These are phyloP conservation scores for Strix aluco DNA, from an alignment of 2,113 vertebrate species.

Conservation along the genomic window DNA sequence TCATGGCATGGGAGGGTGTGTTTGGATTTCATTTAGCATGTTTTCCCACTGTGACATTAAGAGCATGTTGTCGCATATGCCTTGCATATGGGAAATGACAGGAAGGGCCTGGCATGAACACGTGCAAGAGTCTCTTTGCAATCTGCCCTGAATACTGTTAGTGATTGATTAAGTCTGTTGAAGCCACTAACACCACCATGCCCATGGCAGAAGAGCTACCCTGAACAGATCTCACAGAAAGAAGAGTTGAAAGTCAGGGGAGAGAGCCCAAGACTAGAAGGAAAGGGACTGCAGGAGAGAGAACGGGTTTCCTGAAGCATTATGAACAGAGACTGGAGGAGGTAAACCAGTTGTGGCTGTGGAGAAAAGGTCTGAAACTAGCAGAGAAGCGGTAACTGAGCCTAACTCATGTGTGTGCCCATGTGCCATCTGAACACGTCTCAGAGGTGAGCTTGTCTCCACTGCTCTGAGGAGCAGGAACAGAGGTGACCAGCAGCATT, in stretches of 20 bases:
- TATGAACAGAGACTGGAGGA: background rate
- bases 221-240: background rate
- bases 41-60: background rate
- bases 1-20: background rate
- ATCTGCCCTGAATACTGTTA: background rate
- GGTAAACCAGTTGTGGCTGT: background rate
- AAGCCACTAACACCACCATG: background rate
- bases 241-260: background rate
- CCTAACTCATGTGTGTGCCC: background rate
- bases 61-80: background rate
- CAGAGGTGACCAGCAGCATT: background rate
- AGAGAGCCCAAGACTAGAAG: background rate
- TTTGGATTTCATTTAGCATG: background rate
- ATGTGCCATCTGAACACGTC: fast-evolving
- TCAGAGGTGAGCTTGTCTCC: background rate
- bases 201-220: background rate
- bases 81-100: background rate
- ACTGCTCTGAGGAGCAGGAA: background rate
- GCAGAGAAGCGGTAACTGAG: background rate
- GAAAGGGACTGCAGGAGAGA: background rate
- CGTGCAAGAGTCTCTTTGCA: background rate
- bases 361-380: background rate
- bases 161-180: background rate
- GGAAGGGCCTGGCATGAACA: background rate
- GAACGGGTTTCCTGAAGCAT: background rate